Evolutionary conservation across 2,888 invertebrate genomes (phyloP).

Genomic region (Anoplius nigerrimus): DNA sequence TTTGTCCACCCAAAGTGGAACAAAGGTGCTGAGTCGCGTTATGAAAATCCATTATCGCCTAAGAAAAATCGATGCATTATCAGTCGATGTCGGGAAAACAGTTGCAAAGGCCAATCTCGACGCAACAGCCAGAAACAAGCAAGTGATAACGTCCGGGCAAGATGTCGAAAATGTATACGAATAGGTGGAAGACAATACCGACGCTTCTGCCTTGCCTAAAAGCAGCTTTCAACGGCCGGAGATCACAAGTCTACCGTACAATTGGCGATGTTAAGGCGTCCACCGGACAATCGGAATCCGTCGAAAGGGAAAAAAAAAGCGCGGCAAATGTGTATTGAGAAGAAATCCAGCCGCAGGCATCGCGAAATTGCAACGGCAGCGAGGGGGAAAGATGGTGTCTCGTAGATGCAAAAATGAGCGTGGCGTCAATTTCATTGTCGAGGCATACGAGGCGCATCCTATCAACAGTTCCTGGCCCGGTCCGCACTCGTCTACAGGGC

Average conservation of each 20-base stretch:
- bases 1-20: background rate
- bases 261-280: too few relatives aligned
- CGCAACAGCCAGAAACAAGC: background rate
- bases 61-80: too few relatives aligned
- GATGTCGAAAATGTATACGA: constrained; percentile 39
- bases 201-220: too few relatives aligned
- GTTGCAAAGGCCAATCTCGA: too few relatives aligned
- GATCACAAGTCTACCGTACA: too few relatives aligned
- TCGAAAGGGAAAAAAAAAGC: constrained; percentile 35
- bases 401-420: background rate
- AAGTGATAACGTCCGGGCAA: constrained; percentile 23
- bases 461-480: too few relatives aligned
- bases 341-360: constrained; percentile 32
- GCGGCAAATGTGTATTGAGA: constrained; percentile 43
- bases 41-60: too few relatives aligned
- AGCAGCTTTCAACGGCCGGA: too few relatives aligned
- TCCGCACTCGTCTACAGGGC: constrained; percentile 16
- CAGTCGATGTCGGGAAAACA: too few relatives aligned
- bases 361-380: constrained; percentile 14
- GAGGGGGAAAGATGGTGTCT: constrained; percentile 10
- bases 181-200: background rate
- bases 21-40: background rate
- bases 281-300: too few relatives aligned
- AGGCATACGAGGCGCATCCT: background rate
- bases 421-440: background rate